Base-by-base conservation (phyloP, 2,888 invertebrate genomes). In the Sinopyrophorus schimmeli region DNA sequence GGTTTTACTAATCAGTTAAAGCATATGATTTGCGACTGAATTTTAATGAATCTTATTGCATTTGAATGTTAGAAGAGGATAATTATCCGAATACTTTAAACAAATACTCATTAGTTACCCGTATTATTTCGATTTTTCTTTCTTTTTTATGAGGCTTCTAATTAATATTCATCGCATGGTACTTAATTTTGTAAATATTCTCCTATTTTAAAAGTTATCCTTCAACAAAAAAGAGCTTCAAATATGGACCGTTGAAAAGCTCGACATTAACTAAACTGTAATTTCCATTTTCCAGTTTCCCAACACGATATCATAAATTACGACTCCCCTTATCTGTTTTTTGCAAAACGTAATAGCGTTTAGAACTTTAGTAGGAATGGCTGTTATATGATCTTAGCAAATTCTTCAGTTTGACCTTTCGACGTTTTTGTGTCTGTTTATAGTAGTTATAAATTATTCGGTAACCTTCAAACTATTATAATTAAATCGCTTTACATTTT, bases 401-500 rank as follows among this genome's bases (percentile, higher is more conserved):
- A 31, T 17, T 31, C 18, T 10, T 10, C 3, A 1, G 7, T 18
- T 12, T 20, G 35, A 24, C 35, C 35, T 35, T 35, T 35, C 3
- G 23, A 15, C 15, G 24, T 7, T 12, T n/a, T 35, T 6, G 14
- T 17, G 11, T 31, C 17, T 34, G 26, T 26, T 21, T 27, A 35
- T 46, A 43, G 17, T 44, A 41, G 31, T 40, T 18, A 28, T 32
- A 21, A 9, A 35, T 53, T 47, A 53, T 51, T 37, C 23, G 31
- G 43, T 47, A 57, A 54, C 60, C 60, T 60, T 60, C 58, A 42
- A 53, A 47, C 42, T 52, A 50, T 49, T 59, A 54, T 59, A 60
- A 59, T 60, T 59, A 56, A 35, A 24, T 24, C 16, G 35, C 35
- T 24, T 24, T 15, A 35, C 56, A 54, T 49, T 54, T 56, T 50